Conservation (phyloP, 2,888 invertebrate genomes). For the Drosophila histrio region DNA sequence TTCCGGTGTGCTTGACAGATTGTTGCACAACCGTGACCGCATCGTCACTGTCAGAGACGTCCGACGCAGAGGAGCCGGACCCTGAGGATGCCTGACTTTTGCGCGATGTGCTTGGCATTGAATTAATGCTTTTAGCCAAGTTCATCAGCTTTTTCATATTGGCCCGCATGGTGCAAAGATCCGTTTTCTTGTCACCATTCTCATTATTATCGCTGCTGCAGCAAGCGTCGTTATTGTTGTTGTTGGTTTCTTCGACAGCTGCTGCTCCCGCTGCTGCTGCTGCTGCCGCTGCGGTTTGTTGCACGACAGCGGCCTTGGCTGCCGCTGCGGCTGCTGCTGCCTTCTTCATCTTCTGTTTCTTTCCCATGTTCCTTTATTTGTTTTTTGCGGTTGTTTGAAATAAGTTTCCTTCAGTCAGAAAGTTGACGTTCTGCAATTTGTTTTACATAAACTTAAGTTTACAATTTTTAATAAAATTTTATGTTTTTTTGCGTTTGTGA, state of each 20-base stretch:
- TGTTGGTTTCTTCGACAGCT: not conserved
- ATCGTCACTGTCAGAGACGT: constrained; percentile 38
- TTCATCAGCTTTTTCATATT: constrained; percentile 20
- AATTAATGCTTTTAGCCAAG: constrained; percentile 18
- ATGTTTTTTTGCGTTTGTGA: not conserved
- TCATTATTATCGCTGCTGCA: not conserved
- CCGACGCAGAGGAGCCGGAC: constrained; percentile 6
- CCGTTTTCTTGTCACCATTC: not conserved
- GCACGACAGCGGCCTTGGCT: not conserved
- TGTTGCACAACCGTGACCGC: constrained; percentile 12
- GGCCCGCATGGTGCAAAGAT: not conserved
- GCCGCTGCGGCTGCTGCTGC: not conserved
- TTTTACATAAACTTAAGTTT: constrained; percentile 6
- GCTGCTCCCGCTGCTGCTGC: not conserved
- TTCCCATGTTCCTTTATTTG: constrained; percentile 39
- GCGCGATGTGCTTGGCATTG: not conserved
- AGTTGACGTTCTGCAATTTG: constrained; percentile 29
- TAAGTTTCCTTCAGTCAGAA: constrained; percentile 3
- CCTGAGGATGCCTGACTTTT: not conserved
- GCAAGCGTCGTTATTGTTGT: not conserved
- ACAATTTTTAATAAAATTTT: constrained; percentile 11
- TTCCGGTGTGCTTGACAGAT: not conserved
- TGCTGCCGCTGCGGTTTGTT: not conserved
- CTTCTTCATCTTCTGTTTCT: constrained; percentile 43
- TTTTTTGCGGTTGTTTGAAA: not conserved